Percentiles rank a stretch among this genome's conserved stretches.
Evolutionary conservation across 2,888 invertebrate genomes (phyloP).

Genomic region (Belgica antarctica): DNA sequence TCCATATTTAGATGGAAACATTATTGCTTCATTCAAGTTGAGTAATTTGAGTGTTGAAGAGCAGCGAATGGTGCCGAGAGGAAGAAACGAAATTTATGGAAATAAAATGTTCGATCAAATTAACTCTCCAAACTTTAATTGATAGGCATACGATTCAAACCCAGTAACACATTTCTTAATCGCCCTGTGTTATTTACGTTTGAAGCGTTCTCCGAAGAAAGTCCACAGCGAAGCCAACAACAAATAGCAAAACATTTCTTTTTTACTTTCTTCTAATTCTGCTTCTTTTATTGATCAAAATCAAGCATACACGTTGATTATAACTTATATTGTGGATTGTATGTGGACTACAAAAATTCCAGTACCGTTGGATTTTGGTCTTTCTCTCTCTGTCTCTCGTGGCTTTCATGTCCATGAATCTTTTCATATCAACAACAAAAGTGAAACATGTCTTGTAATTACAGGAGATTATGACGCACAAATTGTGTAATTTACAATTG

Average conservation of each 20-base stretch:
- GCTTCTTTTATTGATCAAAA: slow-evolving; percentile 29
- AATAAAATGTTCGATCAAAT: background rate
- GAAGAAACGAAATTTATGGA: background rate
- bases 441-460: background rate
- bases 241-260: background rate
- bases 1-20: slow-evolving; percentile 20
- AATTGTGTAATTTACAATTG: background rate
- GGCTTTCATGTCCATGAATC: background rate
- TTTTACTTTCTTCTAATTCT: background rate
- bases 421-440: background rate
- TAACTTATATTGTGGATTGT: slow-evolving; percentile 25
- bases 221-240: slow-evolving; percentile 9
- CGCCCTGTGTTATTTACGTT: background rate
- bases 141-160: background rate
- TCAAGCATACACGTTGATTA: slow-evolving; percentile 38
- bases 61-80: background rate
- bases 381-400: background rate
- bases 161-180: slow-evolving; percentile 6
- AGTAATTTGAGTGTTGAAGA: too few species aligned
- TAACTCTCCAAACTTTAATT: background rate
- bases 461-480: background rate
- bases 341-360: slow-evolving; percentile 29
- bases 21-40: background rate
- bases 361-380: slow-evolving; percentile 38
- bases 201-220: background rate